phyloP scores from a whole-genome alignment of 2,113 vertebrate species.

The Lampris incognitus region DNA sequence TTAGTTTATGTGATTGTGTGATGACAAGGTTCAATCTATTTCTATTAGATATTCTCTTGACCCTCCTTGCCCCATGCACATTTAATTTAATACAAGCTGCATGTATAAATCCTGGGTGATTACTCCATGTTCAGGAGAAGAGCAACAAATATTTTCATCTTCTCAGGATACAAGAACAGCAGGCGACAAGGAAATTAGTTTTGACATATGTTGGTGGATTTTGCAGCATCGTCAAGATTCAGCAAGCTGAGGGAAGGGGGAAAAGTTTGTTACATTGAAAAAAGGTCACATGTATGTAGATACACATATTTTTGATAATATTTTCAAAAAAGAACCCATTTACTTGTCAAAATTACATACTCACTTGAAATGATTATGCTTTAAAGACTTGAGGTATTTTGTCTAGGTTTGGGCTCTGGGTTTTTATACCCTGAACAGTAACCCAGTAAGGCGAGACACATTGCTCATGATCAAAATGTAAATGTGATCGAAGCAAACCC shows the following conservation, averaged over 20 bases:
- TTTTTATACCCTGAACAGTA: constrained; percentile 33
- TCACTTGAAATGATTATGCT: constrained; percentile 15
- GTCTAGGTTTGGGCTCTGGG: constrained; percentile 10
- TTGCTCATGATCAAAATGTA: constrained; percentile 61
- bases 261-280: constrained; percentile 46
- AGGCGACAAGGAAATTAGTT: constrained; percentile 75
- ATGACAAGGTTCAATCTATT: constrained; percentile 73
- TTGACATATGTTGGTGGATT: constrained; percentile 70
- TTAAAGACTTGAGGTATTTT: constrained; percentile 32
- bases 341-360: not conserved
- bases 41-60: constrained; percentile 65
- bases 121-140: constrained; percentile 74
- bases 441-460: constrained; percentile 28
- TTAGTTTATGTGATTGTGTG: constrained; percentile 59
- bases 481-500: constrained; percentile 45
- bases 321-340: constrained; percentile 15
- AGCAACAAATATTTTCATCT: constrained; percentile 71
- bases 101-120: constrained; percentile 80
- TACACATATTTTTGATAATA: constrained; percentile 20
- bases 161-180: constrained; percentile 68
- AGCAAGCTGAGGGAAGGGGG: constrained; percentile 6
- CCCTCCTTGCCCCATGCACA: constrained; percentile 67
- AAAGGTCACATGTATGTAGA: constrained; percentile 13
- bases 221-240: constrained; percentile 64
- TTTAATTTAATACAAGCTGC: constrained; percentile 79